These are phyloP conservation scores for Uloborus diversus DNA, from an alignment of 1,140 invertebrate species.

Conservation along the genomic window DNA sequence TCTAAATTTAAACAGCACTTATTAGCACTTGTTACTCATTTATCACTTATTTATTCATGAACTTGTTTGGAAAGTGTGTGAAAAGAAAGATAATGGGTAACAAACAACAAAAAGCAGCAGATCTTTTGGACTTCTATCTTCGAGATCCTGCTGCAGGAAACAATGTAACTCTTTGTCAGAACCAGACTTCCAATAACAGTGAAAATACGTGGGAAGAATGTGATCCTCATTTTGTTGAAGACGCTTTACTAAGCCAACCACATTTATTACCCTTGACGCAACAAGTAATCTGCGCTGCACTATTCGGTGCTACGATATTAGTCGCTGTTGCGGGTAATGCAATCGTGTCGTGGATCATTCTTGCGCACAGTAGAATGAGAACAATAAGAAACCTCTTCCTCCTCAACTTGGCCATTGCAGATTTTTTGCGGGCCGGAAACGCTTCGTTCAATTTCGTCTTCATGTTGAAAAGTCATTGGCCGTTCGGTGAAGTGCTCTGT, in stretches of 20 bases:
- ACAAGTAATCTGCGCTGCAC: constrained; percentile 56
- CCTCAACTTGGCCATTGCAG: constrained; percentile 63
- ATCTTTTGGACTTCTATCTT: constrained; percentile 19
- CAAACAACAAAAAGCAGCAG: constrained; percentile 27
- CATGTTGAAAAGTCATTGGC: constrained; percentile 75
- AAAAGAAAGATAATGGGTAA: constrained; percentile 25
- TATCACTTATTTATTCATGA: too few species aligned
- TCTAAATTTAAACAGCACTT: too few species aligned
- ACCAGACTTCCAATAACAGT: not conserved
- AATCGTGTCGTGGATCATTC: constrained; percentile 89
- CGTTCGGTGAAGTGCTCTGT: constrained; percentile 85
- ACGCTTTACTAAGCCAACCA: constrained; percentile 28
- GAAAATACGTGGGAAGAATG: constrained; percentile 46
- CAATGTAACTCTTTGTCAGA: constrained; percentile 21
- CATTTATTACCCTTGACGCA: constrained; percentile 38
- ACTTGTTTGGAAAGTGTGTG: too few species aligned
- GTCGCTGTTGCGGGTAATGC: constrained; percentile 83
- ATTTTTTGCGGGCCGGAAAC: constrained; percentile 67
- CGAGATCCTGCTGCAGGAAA: not conserved
- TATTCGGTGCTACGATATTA: constrained; percentile 72
- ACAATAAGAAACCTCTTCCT: constrained; percentile 64
- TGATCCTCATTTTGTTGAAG: constrained; percentile 20
- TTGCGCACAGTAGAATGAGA: constrained; percentile 74
- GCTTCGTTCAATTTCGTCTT: constrained; percentile 68
- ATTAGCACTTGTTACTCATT: too few species aligned